Conservation (phyloP, 2,797 vertebrate species). For the Cirrhinus mrigala region DNA sequence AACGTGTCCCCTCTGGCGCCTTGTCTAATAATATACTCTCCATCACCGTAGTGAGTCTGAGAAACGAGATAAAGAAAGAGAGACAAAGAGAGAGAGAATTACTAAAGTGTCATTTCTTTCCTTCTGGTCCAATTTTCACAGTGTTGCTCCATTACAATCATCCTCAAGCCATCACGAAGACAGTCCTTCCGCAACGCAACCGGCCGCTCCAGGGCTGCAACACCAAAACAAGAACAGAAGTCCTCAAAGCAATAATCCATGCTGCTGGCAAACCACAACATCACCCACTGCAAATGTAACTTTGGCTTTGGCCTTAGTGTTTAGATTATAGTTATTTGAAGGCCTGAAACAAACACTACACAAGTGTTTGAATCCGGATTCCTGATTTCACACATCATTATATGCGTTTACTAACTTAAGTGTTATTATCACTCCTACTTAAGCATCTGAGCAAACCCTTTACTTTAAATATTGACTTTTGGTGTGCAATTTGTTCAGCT, state of each 20-base stretch:
- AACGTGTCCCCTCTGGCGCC: slow-evolving; percentile 90
- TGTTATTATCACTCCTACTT: background rate
- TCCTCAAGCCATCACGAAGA: slow-evolving; percentile 20
- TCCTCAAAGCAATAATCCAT: background rate
- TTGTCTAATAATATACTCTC: slow-evolving; percentile 89
- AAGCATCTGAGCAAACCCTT: background rate
- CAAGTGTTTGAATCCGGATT: background rate
- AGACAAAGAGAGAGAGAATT: slow-evolving; percentile 20
- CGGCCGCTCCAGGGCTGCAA: background rate
- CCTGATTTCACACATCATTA: background rate
- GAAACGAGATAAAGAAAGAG: slow-evolving; percentile 3
- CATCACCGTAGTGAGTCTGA: slow-evolving; percentile 88
- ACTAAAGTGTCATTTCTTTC: slow-evolving; percentile 9
- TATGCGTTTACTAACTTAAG: background rate
- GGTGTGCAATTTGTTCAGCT: background rate
- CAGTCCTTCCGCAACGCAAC: background rate
- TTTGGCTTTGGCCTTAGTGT: background rate
- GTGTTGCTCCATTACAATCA: slow-evolving; percentile 27
- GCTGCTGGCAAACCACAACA: background rate
- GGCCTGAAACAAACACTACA: background rate
- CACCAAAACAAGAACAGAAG: background rate
- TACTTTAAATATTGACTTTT: background rate
- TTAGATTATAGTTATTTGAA: background rate
- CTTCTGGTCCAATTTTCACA: slow-evolving; percentile 7
- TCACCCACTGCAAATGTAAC: background rate